phyloP scores from a whole-genome alignment of 2,888 invertebrate species.

The Macropis europaea region DNA sequence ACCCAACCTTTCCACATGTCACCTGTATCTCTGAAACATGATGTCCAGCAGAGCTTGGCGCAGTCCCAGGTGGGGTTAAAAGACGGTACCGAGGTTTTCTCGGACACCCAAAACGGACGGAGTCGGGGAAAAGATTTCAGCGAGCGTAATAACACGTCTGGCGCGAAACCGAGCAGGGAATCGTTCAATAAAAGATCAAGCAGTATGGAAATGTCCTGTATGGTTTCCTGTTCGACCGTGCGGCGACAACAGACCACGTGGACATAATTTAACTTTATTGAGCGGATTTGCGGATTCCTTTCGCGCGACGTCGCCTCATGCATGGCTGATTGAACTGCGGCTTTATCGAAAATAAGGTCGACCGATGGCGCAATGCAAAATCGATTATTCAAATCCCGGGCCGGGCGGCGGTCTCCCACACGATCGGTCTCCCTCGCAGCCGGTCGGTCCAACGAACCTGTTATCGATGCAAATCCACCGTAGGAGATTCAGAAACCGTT shows the following conservation, averaged over 20 bases:
- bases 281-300: neutral
- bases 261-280: neutral
- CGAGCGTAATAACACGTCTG: neutral
- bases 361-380: slow-evolving; percentile 26
- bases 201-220: neutral
- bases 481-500: neutral
- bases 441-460: neutral
- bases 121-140: neutral
- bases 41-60: too few relatives aligned
- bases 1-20: too few relatives aligned
- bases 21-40: too few relatives aligned
- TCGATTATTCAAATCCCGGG: slow-evolving; percentile 49
- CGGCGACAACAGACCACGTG: neutral
- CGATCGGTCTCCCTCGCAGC: neutral
- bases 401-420: neutral
- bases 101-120: neutral
- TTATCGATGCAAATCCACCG: neutral
- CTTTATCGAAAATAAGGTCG: slow-evolving; percentile 42
- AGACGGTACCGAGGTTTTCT: neutral
- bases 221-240: neutral
- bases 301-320: neutral
- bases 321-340: neutral
- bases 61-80: too few relatives aligned
- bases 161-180: neutral
- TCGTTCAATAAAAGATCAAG: slow-evolving; percentile 6